Conservation (phyloP, 2,888 invertebrate species). For the Smittia aterrima region DNA sequence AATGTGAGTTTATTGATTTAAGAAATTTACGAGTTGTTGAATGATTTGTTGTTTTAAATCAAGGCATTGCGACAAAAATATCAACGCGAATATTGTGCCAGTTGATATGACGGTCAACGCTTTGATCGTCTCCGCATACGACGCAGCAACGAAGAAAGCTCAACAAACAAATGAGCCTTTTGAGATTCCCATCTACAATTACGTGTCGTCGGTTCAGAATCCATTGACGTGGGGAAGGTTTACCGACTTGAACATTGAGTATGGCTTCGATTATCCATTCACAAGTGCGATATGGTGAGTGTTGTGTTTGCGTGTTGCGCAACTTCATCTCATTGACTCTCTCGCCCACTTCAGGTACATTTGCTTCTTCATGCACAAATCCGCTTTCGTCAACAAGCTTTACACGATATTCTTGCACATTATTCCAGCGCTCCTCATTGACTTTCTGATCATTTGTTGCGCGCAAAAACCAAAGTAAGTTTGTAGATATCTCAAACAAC, state of each 20-base stretch:
- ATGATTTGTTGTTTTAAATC: no score
- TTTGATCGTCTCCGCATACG: slow-evolving; percentile 64
- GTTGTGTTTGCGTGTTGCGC: not conserved
- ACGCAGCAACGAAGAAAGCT: slow-evolving; percentile 52
- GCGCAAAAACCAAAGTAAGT: slow-evolving; percentile 67
- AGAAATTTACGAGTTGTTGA: no score
- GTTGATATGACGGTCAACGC: slow-evolving; percentile 70
- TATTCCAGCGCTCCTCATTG: slow-evolving; percentile 68
- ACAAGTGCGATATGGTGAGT: slow-evolving; percentile 59
- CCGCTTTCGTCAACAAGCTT: slow-evolving; percentile 56
- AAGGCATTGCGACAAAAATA: slow-evolving; percentile 51
- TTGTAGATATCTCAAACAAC: not conserved
- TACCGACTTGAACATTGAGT: slow-evolving; percentile 54
- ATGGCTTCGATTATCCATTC: slow-evolving; percentile 57
- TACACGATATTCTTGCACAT: slow-evolving; percentile 67
- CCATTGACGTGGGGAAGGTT: slow-evolving; percentile 75
- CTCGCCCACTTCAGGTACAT: slow-evolving; percentile 53
- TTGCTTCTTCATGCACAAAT: slow-evolving; percentile 60
- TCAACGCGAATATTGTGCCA: slow-evolving; percentile 72
- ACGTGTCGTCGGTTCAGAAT: slow-evolving; percentile 75
- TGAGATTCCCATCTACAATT: slow-evolving; percentile 71
- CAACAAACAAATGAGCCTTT: slow-evolving; percentile 44
- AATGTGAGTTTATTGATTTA: slow-evolving; percentile 53
- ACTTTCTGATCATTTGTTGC: slow-evolving; percentile 60
- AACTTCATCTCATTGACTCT: not conserved